Evolutionary conservation across 2,888 invertebrate genomes (phyloP), one percentile per base, ranked within the genome.

Genomic region (Morpho achilles): DNA sequence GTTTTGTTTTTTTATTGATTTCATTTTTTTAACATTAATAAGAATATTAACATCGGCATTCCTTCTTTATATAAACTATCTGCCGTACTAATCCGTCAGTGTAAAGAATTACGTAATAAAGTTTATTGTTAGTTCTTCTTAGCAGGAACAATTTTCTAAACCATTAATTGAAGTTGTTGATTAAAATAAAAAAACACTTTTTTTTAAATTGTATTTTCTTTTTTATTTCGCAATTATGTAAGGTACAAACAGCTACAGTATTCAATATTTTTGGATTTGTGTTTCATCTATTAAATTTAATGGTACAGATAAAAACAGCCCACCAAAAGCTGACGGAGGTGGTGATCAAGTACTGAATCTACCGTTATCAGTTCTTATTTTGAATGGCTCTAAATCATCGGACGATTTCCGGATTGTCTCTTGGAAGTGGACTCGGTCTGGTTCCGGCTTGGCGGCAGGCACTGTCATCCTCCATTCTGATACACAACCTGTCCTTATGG

Each of bases 241-340:
- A 16, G 16, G 1, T 16, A 16, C 16, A 16, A 16, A 16, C 16
- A 16, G 16, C 16, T 16, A 16, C 7, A n/a, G 43, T 43, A 43
- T 7, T 43, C 7, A 43, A 43, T 43, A n/a, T 43, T 5, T 43
- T 43, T 43, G 43, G 3, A 8, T 43, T 9, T 1, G 3, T 42
- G 7, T 43, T 43, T 9, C 3, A 43, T 9, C n/a, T 43, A 9
- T 43, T 2, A 9, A 7, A 0, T 50, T 7, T 8, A 44, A 43
- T 46, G n/a, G 49, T 55, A n/a, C 79, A 97, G 98, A 96, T 82
- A 94, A 95, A 81, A 98, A 98, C 87, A 95, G 95, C 60, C 93
- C 96, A 6, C 98, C 98, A 0, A 94, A 95, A 72, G 97, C 98
- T 0, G 94, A 96, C 76, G 98, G 96, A 1, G 98, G 98, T 7